phyloP scores from a whole-genome alignment of 2,888 invertebrate species.

The Drosophila parthenogenetica region DNA sequence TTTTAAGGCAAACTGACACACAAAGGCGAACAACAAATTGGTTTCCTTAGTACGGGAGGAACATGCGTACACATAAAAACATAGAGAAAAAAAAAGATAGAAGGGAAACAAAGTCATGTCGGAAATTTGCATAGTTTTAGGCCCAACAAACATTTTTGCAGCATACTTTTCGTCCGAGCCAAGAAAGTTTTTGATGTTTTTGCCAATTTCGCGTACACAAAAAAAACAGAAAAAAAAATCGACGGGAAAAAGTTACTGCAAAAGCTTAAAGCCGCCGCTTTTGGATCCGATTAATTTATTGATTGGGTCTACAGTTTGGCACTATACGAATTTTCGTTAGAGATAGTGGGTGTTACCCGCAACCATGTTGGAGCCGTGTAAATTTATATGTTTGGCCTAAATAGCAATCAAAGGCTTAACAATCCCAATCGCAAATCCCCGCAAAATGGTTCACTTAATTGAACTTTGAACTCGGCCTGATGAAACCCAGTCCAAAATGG shows the following conservation, averaged over 20 bases:
- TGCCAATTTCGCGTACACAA: constrained; percentile 69
- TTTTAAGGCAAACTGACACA: constrained; percentile 34
- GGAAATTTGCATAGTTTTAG: constrained; percentile 77
- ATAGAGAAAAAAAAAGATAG: neutral
- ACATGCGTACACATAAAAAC: constrained; percentile 25
- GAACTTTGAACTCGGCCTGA: constrained; percentile 67
- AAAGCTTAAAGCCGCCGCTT: constrained; percentile 44
- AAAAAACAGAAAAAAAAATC: constrained; percentile 2
- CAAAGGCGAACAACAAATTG: constrained; percentile 46
- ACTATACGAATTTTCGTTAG: neutral
- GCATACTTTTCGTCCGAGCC: constrained; percentile 42
- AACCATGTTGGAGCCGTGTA: constrained; percentile 39
- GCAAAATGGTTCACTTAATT: constrained; percentile 68
- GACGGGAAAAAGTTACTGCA: constrained; percentile 2
- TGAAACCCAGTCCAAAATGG: constrained; percentile 12
- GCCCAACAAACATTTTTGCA: constrained; percentile 33
- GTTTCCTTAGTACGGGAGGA: constrained; percentile 41
- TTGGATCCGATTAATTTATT: constrained; percentile 63
- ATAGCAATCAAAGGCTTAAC: constrained; percentile 72
- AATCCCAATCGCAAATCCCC: constrained; percentile 33
- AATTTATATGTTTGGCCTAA: constrained; percentile 74
- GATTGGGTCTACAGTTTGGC: constrained; percentile 49
- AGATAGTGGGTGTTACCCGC: constrained; percentile 36
- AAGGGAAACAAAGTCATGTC: constrained; percentile 31
- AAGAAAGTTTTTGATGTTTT: constrained; percentile 67